Evolutionary conservation across 2,113 vertebrate species (phyloP).

Genomic region (Osmerus mordax): DNA sequence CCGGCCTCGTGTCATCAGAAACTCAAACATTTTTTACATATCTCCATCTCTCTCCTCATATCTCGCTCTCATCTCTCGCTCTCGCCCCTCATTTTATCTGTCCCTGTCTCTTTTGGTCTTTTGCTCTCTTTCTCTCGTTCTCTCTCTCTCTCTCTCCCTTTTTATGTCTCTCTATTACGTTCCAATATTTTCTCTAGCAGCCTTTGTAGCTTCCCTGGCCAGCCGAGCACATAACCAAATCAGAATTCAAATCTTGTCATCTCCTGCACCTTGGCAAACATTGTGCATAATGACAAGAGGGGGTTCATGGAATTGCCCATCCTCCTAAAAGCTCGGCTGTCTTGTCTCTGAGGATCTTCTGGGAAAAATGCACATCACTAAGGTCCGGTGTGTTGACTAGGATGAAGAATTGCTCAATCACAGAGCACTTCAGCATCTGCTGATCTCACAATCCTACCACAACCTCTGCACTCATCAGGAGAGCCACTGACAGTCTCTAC

Average conservation of each 20-base stretch:
- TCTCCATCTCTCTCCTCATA: too few species aligned
- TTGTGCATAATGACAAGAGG: not conserved
- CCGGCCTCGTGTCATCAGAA: not conserved
- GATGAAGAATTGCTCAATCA: slow-evolving; percentile 7
- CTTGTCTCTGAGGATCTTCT: not conserved
- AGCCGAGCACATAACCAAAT: not conserved
- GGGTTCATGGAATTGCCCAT: not conserved
- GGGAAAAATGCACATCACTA: not conserved
- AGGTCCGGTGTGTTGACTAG: not conserved
- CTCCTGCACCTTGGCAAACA: not conserved
- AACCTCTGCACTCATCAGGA: not conserved
- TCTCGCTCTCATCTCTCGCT: not conserved
- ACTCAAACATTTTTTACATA: not conserved
- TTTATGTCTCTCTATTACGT: not conserved
- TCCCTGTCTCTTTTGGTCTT: not conserved
- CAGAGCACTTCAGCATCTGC: not conserved
- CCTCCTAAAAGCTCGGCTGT: not conserved
- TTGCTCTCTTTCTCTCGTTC: too few species aligned
- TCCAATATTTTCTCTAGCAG: not conserved
- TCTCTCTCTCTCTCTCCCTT: not conserved
- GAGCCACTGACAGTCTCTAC: not conserved
- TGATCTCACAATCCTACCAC: not conserved
- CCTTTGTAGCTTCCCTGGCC: not conserved
- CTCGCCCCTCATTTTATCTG: not conserved
- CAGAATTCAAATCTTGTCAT: slow-evolving; percentile 1